Base-by-base conservation (phyloP, 1,140 invertebrate species). In the Conus betulinus region DNA sequence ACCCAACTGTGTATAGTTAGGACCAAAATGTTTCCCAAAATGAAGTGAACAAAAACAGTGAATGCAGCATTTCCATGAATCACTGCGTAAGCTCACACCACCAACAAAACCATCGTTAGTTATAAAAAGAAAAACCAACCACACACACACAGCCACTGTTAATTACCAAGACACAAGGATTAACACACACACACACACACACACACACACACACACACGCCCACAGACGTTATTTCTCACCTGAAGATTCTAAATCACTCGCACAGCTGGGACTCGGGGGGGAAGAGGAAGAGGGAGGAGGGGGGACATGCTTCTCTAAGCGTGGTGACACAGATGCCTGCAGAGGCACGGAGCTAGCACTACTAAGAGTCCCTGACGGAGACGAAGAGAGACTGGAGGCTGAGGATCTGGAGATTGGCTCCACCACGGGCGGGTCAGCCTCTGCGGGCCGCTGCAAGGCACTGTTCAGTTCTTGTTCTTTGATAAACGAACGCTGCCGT, bases 401-500 rank as follows among this genome's bases (percentile, higher is more conserved):
- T 23, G 25, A 53, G 81, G 91, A 91, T 87, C 90, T 91, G 84
- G 90, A 55, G 51, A 89, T 89, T 6, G 90, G 87, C 88, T 84
- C 89, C 84, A 63, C 89, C 88, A 88, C 87, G 23, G 90, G 79
- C 51, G 92, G 89, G 63, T 87, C 89, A 67, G 87, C 60, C 57
- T 87, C 86, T 85, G 82, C 81, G 57, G 88, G 78, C 57, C 63
- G 88, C 53, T 93, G 89, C 71, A 90, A 89, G 60, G 90, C 90
- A 74, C 83, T 89, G 78, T 89, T 90, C 74, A 90, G 90, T 91
- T 95, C 96, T 94, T 97, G 97, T 93, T 98, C 97, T 93, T 97
- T 97, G 91, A 98, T 97, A 94, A 98, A 97, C 92, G 97, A 97
- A 89, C 97, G 96, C 94, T 98, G 97, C 91, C 97, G 96, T 94